phyloP scores from a whole-genome alignment of 2,113 vertebrate species.

The Lagopus muta region DNA sequence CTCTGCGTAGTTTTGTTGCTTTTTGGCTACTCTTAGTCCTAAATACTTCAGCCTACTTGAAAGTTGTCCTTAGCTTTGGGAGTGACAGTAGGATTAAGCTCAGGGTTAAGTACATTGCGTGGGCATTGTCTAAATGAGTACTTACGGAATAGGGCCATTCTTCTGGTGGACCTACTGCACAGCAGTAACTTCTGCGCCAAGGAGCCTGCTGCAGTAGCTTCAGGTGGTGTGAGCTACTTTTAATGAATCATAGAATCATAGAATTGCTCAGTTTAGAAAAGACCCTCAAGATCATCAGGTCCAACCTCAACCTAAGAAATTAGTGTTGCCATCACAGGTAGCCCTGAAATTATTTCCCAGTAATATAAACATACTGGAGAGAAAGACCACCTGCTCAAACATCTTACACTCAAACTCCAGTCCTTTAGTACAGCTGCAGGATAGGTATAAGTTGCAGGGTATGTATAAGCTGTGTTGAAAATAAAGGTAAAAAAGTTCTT shows the following conservation, averaged over 20 bases:
- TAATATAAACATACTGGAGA: background rate
- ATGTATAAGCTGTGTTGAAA: background rate
- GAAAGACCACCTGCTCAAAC: background rate
- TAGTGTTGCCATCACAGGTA: background rate
- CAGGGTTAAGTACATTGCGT: background rate
- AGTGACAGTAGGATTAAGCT: background rate
- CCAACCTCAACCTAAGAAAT: too few species aligned
- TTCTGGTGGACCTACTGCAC: background rate
- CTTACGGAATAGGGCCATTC: background rate
- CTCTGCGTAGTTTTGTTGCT: background rate
- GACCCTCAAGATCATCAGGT: too few species aligned
- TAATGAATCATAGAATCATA: background rate
- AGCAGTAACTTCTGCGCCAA: background rate
- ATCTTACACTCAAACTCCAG: background rate
- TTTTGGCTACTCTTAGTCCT: background rate
- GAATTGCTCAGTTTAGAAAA: background rate
- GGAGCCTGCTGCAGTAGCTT: background rate
- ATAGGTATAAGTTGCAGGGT: background rate
- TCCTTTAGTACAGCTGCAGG: background rate
- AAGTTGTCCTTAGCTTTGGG: background rate
- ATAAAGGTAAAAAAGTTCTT: background rate
- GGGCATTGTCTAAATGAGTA: rapidly evolving
- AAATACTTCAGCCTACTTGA: background rate
- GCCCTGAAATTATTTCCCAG: too few species aligned
- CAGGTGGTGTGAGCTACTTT: background rate